Evolutionary conservation across 2,797 vertebrate species (phyloP).

Genomic region (Heterohyrax brucei): DNA sequence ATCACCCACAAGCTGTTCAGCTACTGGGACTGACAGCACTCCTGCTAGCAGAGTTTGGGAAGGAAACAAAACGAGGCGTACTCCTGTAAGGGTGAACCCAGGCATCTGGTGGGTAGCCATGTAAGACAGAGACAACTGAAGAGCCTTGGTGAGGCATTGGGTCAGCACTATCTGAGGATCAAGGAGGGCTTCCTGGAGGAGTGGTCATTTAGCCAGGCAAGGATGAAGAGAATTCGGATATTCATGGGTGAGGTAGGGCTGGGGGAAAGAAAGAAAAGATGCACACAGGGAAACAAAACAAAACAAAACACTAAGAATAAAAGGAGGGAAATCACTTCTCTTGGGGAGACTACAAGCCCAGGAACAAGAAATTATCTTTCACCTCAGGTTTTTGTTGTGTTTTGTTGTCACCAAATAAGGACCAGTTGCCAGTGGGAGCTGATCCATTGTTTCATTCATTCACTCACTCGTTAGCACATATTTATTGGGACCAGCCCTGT

Average conservation of each 20-base stretch:
- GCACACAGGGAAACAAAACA: neutral
- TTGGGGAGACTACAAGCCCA: neutral
- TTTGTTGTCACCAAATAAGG: neutral
- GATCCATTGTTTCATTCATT: neutral
- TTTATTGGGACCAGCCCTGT: neutral
- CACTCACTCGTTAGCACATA: neutral
- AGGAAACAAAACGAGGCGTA: neutral
- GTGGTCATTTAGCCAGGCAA: neutral
- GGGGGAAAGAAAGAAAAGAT: neutral
- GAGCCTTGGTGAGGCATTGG: neutral
- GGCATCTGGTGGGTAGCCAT: fast-evolving
- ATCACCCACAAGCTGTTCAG: neutral
- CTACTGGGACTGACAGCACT: neutral
- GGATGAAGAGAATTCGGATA: neutral
- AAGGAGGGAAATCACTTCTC: neutral
- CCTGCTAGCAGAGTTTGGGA: neutral
- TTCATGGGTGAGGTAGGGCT: neutral
- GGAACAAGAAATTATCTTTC: neutral
- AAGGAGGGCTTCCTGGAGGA: slow-evolving; percentile 33
- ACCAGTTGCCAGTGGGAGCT: neutral
- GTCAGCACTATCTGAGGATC: neutral
- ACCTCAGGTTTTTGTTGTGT: neutral
- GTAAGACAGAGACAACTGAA: neutral
- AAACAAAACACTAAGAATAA: neutral
- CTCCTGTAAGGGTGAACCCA: neutral